phyloP scores from a whole-genome alignment of 2,888 invertebrate species.

The Hartigia nigra region DNA sequence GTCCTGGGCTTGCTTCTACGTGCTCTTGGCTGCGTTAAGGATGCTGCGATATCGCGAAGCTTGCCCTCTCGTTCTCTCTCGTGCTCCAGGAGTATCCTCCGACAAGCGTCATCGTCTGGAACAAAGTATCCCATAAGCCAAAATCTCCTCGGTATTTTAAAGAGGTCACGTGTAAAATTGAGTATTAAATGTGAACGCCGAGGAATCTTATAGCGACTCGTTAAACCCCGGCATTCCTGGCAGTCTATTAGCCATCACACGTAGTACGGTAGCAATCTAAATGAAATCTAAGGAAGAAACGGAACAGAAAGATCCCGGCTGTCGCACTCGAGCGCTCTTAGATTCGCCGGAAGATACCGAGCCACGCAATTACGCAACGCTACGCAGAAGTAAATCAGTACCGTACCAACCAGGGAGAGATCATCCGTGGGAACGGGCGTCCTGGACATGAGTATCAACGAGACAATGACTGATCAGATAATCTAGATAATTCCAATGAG shows the following conservation, averaged over 20 bases:
- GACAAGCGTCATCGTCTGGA: conserved; percentile 60
- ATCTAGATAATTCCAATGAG: not conserved
- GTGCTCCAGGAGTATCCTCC: conserved; percentile 69
- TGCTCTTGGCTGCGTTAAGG: conserved; percentile 76
- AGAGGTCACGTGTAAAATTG: not conserved
- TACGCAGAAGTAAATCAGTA: not conserved
- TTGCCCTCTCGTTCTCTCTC: conserved; percentile 76
- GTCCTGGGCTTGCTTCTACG: conserved; percentile 61
- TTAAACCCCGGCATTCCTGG: not conserved
- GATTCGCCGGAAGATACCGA: conserved; percentile 40
- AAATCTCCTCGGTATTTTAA: not conserved
- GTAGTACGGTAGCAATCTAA: conserved; percentile 25
- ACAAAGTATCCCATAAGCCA: not conserved
- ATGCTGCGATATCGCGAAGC: conserved; percentile 85
- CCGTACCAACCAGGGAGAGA: not conserved
- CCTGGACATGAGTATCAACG: not conserved
- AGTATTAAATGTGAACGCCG: not conserved
- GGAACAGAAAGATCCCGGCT: conserved; percentile 24
- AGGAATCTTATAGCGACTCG: not conserved
- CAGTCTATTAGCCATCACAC: not conserved
- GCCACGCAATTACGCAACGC: conserved; percentile 43
- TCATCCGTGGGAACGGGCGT: not conserved
- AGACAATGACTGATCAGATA: not conserved
- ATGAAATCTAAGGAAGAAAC: conserved; percentile 35
- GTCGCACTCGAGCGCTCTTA: conserved; percentile 16